Conservation (phyloP, 2,888 invertebrate genomes). For the Tetragonisca angustula region DNA sequence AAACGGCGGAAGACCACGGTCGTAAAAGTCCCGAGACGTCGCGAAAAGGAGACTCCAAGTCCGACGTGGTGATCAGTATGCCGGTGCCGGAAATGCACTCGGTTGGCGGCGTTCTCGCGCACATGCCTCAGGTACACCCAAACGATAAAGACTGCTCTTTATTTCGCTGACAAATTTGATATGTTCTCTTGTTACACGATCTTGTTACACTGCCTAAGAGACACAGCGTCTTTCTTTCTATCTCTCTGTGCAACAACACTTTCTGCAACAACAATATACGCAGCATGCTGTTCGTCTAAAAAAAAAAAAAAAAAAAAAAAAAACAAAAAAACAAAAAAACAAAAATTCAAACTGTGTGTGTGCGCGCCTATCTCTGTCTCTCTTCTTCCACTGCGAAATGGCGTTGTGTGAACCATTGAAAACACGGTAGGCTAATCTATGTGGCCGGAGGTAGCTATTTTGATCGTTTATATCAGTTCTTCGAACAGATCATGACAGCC, state of each 20-base stretch:
- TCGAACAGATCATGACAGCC: conserved; percentile 94
- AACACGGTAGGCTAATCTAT: conserved; percentile 80
- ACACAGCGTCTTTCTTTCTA: conserved; percentile 44
- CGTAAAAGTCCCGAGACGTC: conserved; percentile 90
- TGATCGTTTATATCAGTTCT: conserved; percentile 83
- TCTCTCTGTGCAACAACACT: conserved; percentile 55
- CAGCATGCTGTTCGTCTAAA: conserved; percentile 72
- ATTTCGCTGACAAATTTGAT: neutral
- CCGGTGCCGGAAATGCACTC: conserved; percentile 89
- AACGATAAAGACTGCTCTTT: neutral
- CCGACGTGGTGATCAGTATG: conserved; percentile 87
- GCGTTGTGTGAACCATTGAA: conserved; percentile 65
- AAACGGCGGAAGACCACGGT: conserved; percentile 88
- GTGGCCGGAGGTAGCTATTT: conserved; percentile 76
- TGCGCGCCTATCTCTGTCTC: conserved; percentile 66
- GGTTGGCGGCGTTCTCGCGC: conserved; percentile 94
- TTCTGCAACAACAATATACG: conserved; percentile 49
- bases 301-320: conserved; percentile 36
- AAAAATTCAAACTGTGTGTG: conserved; percentile 48
- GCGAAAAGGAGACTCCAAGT: conserved; percentile 87
- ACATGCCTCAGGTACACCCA: conserved; percentile 94
- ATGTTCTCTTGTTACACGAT: conserved; percentile 27
- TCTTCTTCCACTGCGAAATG: conserved; percentile 72
- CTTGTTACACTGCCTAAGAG: conserved; percentile 44
- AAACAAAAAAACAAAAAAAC: no score